Evolutionary conservation across 2,797 vertebrate genomes (phyloP).

Genomic region (Taeniopygia guttata): DNA sequence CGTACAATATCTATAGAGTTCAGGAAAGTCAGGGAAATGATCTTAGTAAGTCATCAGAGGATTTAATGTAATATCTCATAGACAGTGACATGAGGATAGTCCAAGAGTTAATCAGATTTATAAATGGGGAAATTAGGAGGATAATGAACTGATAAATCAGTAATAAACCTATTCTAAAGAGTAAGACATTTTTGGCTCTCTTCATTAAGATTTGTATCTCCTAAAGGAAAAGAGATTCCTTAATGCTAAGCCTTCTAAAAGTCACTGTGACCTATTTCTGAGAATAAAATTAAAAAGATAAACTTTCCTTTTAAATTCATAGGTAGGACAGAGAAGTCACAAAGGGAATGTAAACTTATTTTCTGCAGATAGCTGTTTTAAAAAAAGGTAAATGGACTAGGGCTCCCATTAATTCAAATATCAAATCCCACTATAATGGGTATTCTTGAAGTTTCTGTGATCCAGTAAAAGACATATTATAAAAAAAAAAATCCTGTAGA

Average conservation of each 20-base stretch:
- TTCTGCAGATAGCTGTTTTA: background rate
- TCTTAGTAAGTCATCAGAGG: slow-evolving; percentile 43
- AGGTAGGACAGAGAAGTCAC: slow-evolving; percentile 29
- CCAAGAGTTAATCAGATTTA: slow-evolving; percentile 76
- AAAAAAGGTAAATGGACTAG: background rate
- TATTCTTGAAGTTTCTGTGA: background rate
- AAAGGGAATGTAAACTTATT: slow-evolving; percentile 44
- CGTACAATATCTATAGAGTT: background rate
- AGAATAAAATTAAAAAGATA: slow-evolving; percentile 61
- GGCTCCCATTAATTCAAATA: background rate
- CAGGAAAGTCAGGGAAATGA: slow-evolving; percentile 38
- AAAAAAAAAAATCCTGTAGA: background rate
- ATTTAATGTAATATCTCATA: slow-evolving; percentile 56
- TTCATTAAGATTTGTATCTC: slow-evolving; percentile 76
- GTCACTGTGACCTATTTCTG: slow-evolving; percentile 53
- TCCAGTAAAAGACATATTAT: background rate
- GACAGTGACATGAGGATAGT: slow-evolving; percentile 63
- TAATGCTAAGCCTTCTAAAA: slow-evolving; percentile 58
- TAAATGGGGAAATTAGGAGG: slow-evolving; percentile 75
- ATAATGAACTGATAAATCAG: slow-evolving; percentile 79
- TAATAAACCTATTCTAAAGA: slow-evolving; percentile 73
- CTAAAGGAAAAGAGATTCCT: slow-evolving; percentile 69
- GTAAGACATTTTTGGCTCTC: slow-evolving; percentile 71
- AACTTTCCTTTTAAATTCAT: slow-evolving; percentile 54
- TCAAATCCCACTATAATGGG: background rate